Base-by-base conservation (phyloP, 2,797 vertebrate genomes). In the Squalus acanthias region DNA sequence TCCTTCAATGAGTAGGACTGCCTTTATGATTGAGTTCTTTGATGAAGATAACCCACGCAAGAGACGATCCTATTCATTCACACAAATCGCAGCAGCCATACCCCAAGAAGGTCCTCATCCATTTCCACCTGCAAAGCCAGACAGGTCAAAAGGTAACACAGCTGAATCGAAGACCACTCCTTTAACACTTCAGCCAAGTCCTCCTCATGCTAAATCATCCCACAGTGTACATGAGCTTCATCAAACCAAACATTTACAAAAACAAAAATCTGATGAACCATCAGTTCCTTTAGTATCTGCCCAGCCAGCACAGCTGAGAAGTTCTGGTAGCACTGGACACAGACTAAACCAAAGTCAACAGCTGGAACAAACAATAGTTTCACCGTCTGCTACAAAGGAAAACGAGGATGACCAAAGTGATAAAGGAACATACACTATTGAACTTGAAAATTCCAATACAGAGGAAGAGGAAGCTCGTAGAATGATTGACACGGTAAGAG, bases 381-480 rank as follows among this genome's bases (percentile, higher is more conserved):
- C 97, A 96, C 96, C 97, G 97, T 96, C 98, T 97, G 91, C 97
- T 97, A 7, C 97, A 97, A 98, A 98, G 96, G 98, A 98, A 97
- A 98, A 98, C 96, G 99, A 99, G 57, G 99, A 99, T 94, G 99
- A 99, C 97, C 99, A 99, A 97, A 99, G 99, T 96, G 99, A 99
- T 97, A 99, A 99, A 98, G 99, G 99, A 96, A 99, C 99, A 96
- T 99, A 99, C 97, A 99, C 99, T 96, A 99, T 99, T 46, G 99
- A 99, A 97, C 97, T 99, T 98, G 99, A 99, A 97, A 99, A 99
- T 97, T 98, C 98, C 96, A 99, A 99, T 97, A 97, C 98, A 96
- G 99, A 99, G 97, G 99, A 99, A 97, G 98, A 99, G 97, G 99
- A 99, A 98, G 99, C 99, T 96, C 98, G 99, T 96, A 99, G 99